Conservation (phyloP, 2,888 invertebrate species). For the Conomelus anceps region DNA sequence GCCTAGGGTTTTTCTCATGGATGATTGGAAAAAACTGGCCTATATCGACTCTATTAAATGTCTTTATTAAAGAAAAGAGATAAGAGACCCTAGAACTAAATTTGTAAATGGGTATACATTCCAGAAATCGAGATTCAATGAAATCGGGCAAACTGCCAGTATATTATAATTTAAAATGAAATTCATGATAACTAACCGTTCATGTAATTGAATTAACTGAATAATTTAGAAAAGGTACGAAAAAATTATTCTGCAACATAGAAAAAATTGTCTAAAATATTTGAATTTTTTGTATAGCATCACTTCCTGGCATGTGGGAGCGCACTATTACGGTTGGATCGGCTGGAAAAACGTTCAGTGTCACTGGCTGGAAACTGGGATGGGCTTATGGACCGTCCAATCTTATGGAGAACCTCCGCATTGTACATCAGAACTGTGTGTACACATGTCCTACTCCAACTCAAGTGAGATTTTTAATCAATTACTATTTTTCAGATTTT, state of each 20-base stretch:
- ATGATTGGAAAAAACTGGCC: too few relatives aligned
- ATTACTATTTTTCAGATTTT: not conserved
- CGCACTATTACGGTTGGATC: slow-evolving; percentile 94
- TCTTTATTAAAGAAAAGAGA: too few relatives aligned
- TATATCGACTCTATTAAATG: too few relatives aligned
- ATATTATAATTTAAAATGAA: too few relatives aligned
- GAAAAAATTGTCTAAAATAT: not conserved
- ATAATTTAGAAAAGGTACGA: slow-evolving; percentile 1
- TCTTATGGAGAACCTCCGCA: slow-evolving; percentile 72
- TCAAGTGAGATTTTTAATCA: slow-evolving; percentile 50
- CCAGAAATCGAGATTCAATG: too few relatives aligned
- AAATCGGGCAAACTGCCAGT: too few relatives aligned
- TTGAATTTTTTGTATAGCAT: slow-evolving; percentile 49
- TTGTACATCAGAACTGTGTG: slow-evolving; percentile 90
- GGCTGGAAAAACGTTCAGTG: slow-evolving; percentile 96
- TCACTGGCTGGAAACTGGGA: slow-evolving; percentile 95
- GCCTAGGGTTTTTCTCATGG: too few relatives aligned
- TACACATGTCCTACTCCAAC: slow-evolving; percentile 87
- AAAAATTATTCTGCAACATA: not conserved
- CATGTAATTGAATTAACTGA: not conserved
- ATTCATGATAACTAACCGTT: too few relatives aligned
- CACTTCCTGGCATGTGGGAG: slow-evolving; percentile 96
- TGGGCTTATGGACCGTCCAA: slow-evolving; percentile 90
- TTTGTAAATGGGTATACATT: too few relatives aligned
- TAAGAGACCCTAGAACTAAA: too few relatives aligned